phyloP scores from a whole-genome alignment of 2,113 vertebrate species.

The Bungarus multicinctus region DNA sequence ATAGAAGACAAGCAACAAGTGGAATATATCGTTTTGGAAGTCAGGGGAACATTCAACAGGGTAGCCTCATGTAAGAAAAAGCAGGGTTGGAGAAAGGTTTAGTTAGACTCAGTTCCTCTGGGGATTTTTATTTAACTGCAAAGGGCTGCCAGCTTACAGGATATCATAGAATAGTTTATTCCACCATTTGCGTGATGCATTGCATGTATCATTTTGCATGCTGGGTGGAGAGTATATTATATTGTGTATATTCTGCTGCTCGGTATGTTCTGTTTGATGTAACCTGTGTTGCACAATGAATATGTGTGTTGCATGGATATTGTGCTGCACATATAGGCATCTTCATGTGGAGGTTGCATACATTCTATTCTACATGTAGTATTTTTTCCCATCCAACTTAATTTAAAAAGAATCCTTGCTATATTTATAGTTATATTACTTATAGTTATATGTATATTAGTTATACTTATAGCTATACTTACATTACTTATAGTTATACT shows the following conservation, averaged over 20 bases:
- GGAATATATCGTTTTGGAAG: not conserved
- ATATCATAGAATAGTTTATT: not conserved
- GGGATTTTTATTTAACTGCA: not conserved
- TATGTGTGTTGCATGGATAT: not conserved
- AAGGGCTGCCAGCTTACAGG: not conserved
- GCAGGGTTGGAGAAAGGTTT: not conserved
- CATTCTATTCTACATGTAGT: not conserved
- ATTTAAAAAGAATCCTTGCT: not conserved
- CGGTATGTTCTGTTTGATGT: not conserved
- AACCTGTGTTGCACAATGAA: not conserved
- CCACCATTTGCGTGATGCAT: not conserved
- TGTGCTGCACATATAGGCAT: not conserved
- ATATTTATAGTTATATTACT: too few species aligned
- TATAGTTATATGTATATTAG: too few species aligned
- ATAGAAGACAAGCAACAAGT: not conserved
- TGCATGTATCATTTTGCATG: not conserved
- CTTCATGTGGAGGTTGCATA: not conserved
- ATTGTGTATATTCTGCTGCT: not conserved
- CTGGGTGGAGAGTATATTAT: not conserved
- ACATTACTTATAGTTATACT: too few species aligned
- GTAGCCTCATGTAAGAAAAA: not conserved
- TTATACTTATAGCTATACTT: too few species aligned
- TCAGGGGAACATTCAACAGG: not conserved
- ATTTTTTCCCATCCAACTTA: not conserved
- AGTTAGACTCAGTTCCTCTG: not conserved